phyloP scores from a whole-genome alignment of 1,140 invertebrate genomes.

The Anagrus nilaparvatae region DNA sequence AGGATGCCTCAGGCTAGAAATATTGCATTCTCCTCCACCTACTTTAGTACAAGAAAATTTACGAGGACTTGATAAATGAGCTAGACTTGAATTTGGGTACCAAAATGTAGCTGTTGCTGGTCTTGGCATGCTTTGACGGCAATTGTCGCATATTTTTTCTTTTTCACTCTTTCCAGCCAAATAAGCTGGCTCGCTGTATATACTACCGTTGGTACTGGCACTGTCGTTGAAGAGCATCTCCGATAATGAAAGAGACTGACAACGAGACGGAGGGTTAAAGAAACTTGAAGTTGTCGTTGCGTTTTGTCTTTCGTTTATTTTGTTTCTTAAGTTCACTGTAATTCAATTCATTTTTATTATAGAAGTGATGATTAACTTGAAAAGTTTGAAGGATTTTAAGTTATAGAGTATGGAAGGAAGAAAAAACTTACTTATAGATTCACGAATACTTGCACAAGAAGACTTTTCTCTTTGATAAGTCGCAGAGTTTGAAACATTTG shows the following conservation, averaged over 20 bases:
- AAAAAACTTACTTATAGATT: slow-evolving; percentile 34
- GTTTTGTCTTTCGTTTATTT: background rate
- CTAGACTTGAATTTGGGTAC: slow-evolving; percentile 43
- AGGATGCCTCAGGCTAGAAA: slow-evolving; percentile 70
- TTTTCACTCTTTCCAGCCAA: slow-evolving; percentile 48
- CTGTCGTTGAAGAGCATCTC: slow-evolving; percentile 55
- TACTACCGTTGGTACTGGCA: slow-evolving; percentile 59
- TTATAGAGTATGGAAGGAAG: no score
- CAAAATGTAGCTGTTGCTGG: slow-evolving; percentile 56
- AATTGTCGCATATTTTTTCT: slow-evolving; percentile 68
- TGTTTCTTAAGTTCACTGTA: background rate
- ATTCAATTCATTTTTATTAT: no score
- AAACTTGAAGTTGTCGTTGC: slow-evolving; percentile 27
- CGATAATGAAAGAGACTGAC: slow-evolving; percentile 59
- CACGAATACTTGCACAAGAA: slow-evolving; percentile 33
- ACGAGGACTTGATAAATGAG: slow-evolving; percentile 38
- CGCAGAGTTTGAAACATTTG: slow-evolving; percentile 46
- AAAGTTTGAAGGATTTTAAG: no score
- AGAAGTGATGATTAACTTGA: no score
- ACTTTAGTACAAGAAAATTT: slow-evolving; percentile 40
- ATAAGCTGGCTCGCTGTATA: slow-evolving; percentile 74
- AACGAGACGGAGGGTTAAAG: slow-evolving; percentile 43
- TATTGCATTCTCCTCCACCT: slow-evolving; percentile 44
- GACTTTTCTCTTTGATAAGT: slow-evolving; percentile 44
- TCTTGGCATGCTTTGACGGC: slow-evolving; percentile 57